phyloP scores from a whole-genome alignment of 1,140 invertebrate species.

The Leptinotarsa texana region DNA sequence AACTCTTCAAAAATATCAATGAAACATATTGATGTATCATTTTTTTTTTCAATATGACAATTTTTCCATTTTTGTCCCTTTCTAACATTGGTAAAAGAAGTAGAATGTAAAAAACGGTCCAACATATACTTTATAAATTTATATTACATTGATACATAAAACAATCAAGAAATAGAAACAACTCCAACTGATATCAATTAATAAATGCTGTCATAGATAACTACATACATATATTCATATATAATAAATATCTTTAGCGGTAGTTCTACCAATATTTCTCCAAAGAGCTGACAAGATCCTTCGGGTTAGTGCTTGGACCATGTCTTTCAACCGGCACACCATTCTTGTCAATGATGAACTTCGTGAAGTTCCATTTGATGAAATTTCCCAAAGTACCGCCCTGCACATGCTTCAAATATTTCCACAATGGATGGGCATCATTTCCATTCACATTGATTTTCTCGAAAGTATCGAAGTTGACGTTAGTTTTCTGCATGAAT shows the following conservation, averaged over 20 bases:
- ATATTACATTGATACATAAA: slow-evolving; percentile 3
- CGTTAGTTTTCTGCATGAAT: slow-evolving; percentile 71
- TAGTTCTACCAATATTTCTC: slow-evolving; percentile 63
- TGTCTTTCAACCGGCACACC: slow-evolving; percentile 83
- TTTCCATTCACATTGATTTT: slow-evolving; percentile 88
- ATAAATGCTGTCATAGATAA: background rate
- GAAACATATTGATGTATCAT: too few species aligned
- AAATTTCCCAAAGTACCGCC: slow-evolving; percentile 67
- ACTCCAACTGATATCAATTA: background rate
- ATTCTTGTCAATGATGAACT: slow-evolving; percentile 88
- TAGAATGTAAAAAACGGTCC: too few species aligned
- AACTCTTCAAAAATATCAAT: too few species aligned
- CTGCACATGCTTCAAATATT: slow-evolving; percentile 64
- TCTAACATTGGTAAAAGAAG: too few species aligned
- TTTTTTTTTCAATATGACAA: background rate
- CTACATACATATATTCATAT: background rate
- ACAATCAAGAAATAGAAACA: background rate
- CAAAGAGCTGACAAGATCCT: slow-evolving; percentile 65
- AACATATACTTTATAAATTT: background rate
- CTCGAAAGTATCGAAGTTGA: slow-evolving; percentile 79
- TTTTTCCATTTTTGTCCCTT: background rate
- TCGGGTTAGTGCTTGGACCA: slow-evolving; percentile 74
- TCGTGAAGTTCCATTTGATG: slow-evolving; percentile 98
- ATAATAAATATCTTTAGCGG: background rate
- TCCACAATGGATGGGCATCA: slow-evolving; percentile 81